Evolutionary conservation across 2,888 invertebrate genomes (phyloP), one percentile per base, ranked within the genome.

Genomic region (Nowickia ferox): DNA sequence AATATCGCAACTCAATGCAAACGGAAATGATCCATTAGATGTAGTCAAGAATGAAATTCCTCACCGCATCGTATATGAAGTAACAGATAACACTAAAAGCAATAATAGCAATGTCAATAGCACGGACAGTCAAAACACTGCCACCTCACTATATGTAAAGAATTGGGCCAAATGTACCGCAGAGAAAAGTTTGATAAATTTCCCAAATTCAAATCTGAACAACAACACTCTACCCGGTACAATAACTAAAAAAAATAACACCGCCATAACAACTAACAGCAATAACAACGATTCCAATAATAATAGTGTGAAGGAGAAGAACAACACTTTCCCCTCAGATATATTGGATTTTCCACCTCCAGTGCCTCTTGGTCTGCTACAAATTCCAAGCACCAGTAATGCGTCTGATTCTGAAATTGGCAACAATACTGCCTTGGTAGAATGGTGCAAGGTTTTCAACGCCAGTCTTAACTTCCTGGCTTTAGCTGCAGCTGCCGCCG

Each of bases 361-460:
- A 8, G 71, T 78, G 6, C 81, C 84, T 15, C 42, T 87, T 51
- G 87, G 59, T 66, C 84, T 86, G 88, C 90, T 71, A 88, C 88
- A 83, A 82, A 85, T 84, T 86, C 87, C 80, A 30, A 89, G 77
- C 63, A 84, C 87, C 9, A 87, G 85, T 80, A 87, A 88, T 65
- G 77, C 83, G 63, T 76, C 83, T 65, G 87, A 87, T 72, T 86
- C 87, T 0, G 90, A 89, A 66, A 84, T 84, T 17, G 87, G 87
- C 76, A 89, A 89, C 69, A 89, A 89, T 51, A 87, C 87, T 88
- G 94, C 95, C 0, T 95, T 95, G 95, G 94, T 96, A 88, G 95
- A 96, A 89, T 96, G 96, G 94, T 96, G 96, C 92, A 96, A 96
- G 92, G 95, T 96, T 89, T 95, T 95, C 88, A 95, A 95, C 17